A percentile compares a stretch with the other conserved stretches of the same genome.
These are phyloP conservation scores for Aradophagus sp. DNA, from an alignment of 1,140 invertebrate species.

Conservation along the genomic window DNA sequence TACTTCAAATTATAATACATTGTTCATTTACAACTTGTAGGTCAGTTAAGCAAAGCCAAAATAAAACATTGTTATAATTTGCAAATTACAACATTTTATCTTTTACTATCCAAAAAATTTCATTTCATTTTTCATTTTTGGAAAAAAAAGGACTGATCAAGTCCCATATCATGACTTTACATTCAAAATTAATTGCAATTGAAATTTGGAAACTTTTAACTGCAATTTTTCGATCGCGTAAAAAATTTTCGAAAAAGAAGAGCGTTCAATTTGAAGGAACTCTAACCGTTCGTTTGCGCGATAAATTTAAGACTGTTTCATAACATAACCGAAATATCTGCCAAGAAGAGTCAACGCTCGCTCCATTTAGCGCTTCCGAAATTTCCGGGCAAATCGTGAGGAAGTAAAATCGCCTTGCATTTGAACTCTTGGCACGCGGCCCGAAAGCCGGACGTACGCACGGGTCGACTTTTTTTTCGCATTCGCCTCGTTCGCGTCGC, in stretches of 20 bases:
- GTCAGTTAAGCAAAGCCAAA: too few relatives aligned
- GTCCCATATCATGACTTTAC: too few relatives aligned
- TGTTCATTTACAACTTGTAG: too few relatives aligned
- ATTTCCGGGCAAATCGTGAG: constrained; percentile 34
- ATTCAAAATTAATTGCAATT: too few relatives aligned
- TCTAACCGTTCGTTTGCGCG: constrained; percentile 30
- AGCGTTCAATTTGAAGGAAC: not conserved
- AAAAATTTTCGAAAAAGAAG: not conserved
- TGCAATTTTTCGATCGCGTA: too few relatives aligned
- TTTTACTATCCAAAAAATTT: too few relatives aligned
- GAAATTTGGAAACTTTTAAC: too few relatives aligned
- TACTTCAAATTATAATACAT: too few relatives aligned
- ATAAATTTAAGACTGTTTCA: constrained; percentile 22
- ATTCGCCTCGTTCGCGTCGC: constrained; percentile 7
- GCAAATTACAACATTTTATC: too few relatives aligned
- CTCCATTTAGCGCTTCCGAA: constrained; percentile 46
- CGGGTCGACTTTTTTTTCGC: constrained; percentile 11
- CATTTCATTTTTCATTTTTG: too few relatives aligned
- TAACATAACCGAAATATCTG: constrained; percentile 22
- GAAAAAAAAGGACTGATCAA: too few relatives aligned
- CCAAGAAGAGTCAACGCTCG: constrained; percentile 54
- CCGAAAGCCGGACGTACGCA: constrained; percentile 8
- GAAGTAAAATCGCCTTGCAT: constrained; percentile 24
- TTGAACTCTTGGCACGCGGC: constrained; percentile 39
- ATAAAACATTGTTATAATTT: too few relatives aligned